Percentiles rank a stretch among this genome's conserved stretches.
Conservation (phyloP, 2,888 invertebrate species). For the Acanthoscelides obtectus region DNA sequence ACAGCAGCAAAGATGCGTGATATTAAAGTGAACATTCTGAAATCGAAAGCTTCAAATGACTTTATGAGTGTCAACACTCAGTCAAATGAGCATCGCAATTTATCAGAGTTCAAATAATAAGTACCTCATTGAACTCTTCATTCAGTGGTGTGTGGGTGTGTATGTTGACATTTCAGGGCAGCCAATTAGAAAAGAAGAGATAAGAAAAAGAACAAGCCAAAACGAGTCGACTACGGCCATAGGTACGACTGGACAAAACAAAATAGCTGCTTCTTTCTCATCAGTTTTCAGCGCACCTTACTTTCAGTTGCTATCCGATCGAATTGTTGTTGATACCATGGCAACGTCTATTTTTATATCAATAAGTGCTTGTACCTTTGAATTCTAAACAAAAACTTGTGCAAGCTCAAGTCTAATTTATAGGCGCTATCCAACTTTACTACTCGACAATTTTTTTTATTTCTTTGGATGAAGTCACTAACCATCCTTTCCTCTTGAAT, state of each 20-base stretch:
- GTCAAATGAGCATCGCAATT: too few relatives aligned
- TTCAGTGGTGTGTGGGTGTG: conserved; percentile 7
- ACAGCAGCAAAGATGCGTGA: too few relatives aligned
- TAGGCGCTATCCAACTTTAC: too few relatives aligned
- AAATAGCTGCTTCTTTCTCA: conserved; percentile 58
- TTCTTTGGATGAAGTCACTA: too few relatives aligned
- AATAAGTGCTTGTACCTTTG: neutral
- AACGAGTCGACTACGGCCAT: conserved; percentile 19
- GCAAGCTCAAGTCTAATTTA: too few relatives aligned
- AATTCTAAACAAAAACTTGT: too few relatives aligned
- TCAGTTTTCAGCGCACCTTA: conserved; percentile 65
- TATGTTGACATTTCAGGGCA: conserved; percentile 27
- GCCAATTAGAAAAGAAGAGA: neutral
- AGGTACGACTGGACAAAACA: conserved; percentile 43
- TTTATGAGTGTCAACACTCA: too few relatives aligned
- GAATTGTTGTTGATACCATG: conserved; percentile 28
- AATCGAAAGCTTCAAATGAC: too few relatives aligned
- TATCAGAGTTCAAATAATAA: too few relatives aligned
- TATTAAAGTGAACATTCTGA: too few relatives aligned
- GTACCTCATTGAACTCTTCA: neutral
- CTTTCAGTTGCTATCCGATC: conserved; percentile 59
- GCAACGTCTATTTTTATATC: neutral
- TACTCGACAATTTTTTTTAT: too few relatives aligned
- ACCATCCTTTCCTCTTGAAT: too few relatives aligned
- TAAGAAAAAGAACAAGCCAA: neutral